Base-by-base conservation (phyloP, 1,140 invertebrate genomes). In the Yoshiicerus persimilis region DNA sequence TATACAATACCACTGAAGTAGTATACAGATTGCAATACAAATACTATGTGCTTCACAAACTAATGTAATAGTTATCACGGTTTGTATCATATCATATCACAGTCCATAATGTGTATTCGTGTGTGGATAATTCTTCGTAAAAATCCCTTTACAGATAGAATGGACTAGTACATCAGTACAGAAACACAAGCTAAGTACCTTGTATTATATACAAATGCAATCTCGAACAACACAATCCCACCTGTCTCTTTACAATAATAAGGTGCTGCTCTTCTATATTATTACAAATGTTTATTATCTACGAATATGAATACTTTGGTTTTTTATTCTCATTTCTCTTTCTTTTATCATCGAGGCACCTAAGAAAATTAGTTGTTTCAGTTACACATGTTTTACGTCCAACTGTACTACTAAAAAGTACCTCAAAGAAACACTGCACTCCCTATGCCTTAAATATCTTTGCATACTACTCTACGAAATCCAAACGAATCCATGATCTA, bases 251-350 rank as follows among this genome's bases (percentile, higher is more conserved):
- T 38, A 80, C 34, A 80, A 80, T 34, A 80, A 80, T 32, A 80
- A 80, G 75, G 75, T 80, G 75, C 75, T 36, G n/a, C 27, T 38
- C 75, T 80, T 80, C 75, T 38, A 38, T 80, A 80, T 80, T 80
- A 38, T 80, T 80, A 80, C 75, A 80, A 80, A 80, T 80, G 75
- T 80, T 80, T 80, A 80, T 80, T 80, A 80, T 38, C 34, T 80
- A 38, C 75, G 75, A 80, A 80, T 80, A 80, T 80, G 75, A 80
- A 80, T 80, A 80, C 75, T 36, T 36, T 80, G 32, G 75, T 80
- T 80, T 80, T 80, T 80, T 80, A 32, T 80, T 38, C 11, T 38
- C 75, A 80, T 80, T 80, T 80, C 75, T 80, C 75, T 80, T 80
- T 80, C 75, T 80, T 80, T 80, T 80, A 80, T 80, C 75, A 80